A percentile compares a stretch with the other conserved stretches of the same genome.
phyloP scores from a whole-genome alignment of 2,113 vertebrate species.

The Callopanchax toddi region DNA sequence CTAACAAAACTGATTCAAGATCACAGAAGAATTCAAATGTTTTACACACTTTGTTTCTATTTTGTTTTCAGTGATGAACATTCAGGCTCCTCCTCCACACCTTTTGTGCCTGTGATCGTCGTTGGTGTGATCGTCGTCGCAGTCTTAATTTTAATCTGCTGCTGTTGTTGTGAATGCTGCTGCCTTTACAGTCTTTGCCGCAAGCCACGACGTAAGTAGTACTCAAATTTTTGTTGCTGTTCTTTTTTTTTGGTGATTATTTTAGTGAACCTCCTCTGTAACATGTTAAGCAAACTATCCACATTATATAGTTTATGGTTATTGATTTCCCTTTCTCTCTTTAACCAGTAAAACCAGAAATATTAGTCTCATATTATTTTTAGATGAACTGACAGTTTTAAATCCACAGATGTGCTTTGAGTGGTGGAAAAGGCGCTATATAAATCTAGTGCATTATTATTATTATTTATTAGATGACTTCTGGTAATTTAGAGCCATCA shows the following conservation, averaged over 20 bases:
- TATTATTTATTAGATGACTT: no score
- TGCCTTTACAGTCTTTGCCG: slow-evolving; percentile 90
- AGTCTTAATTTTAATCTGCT: slow-evolving; percentile 80
- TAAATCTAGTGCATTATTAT: no score
- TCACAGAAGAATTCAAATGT: background rate
- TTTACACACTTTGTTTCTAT: background rate
- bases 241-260: background rate
- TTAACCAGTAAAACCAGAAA: no score
- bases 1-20: no score
- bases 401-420: no score
- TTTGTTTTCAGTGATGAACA: background rate
- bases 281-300: background rate
- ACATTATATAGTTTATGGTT: background rate
- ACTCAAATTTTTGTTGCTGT: background rate
- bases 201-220: slow-evolving; percentile 83
- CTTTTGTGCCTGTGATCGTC: background rate
- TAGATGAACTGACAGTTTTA: no score
- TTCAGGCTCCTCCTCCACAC: accelerated
- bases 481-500: no score
- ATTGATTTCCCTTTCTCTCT: background rate
- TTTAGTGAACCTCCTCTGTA: background rate
- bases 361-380: no score
- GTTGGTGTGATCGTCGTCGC: slow-evolving; percentile 38
- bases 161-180: slow-evolving; percentile 92
- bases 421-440: no score